Conservation (phyloP, 2,113 vertebrate species). For the Antechinus stuartii region DNA sequence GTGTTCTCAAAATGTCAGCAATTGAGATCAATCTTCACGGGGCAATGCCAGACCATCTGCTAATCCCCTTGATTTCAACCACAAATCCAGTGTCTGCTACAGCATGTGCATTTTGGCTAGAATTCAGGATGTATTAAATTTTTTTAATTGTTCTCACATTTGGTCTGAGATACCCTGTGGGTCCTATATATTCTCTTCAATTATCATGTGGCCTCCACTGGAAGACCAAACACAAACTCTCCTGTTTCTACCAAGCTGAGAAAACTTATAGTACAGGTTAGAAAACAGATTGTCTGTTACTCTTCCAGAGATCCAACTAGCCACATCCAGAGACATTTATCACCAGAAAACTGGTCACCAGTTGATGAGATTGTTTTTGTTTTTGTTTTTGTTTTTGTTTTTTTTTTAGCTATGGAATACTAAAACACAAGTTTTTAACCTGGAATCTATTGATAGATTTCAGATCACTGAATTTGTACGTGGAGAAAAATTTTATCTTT, state of each 20-base stretch:
- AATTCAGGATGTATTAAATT: not conserved
- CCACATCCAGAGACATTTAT: not conserved
- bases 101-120: not conserved
- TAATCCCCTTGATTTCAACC: constrained; percentile 52
- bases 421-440: not conserved
- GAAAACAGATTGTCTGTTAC: not conserved
- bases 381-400: not conserved
- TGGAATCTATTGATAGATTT: not conserved
- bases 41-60: constrained; percentile 4
- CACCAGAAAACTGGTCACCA: not conserved
- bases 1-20: rapidly evolving
- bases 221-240: not conserved
- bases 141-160: constrained; percentile 4
- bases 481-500: not conserved
- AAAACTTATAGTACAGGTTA: not conserved
- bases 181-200: not conserved
- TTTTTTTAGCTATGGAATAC: not conserved
- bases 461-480: not conserved
- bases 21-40: not conserved
- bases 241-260: not conserved
- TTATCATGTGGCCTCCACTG: not conserved
- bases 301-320: not conserved
- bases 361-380: not conserved
- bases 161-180: not conserved
- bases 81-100: not conserved